A percentile compares a stretch with the other conserved stretches of the same genome.
phyloP scores from a whole-genome alignment of 2,797 vertebrate species.

The Urocyon cinereoargenteus region DNA sequence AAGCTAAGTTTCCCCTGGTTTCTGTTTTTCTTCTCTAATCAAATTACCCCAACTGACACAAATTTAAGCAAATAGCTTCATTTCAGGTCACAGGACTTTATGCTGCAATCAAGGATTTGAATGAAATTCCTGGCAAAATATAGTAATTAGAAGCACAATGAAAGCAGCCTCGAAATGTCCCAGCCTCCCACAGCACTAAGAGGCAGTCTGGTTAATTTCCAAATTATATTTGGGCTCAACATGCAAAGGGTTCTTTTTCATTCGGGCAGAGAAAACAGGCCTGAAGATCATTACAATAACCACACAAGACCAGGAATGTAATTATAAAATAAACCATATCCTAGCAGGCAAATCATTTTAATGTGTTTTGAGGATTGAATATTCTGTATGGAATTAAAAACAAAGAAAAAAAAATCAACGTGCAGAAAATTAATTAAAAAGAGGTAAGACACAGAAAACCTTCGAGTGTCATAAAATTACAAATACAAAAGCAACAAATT shows the following conservation, averaged over 20 bases:
- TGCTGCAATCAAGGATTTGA: conserved; percentile 24
- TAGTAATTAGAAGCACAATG: conserved; percentile 29
- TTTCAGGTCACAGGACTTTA: background rate
- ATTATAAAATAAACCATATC: conserved; percentile 56
- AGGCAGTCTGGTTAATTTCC: conserved; percentile 48
- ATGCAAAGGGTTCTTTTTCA: background rate
- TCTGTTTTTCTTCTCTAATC: conserved; percentile 14
- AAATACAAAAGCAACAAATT: conserved; percentile 55
- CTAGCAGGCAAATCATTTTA: conserved; percentile 71
- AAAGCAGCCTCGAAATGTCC: background rate
- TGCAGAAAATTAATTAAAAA: conserved; percentile 65
- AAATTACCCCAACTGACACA: background rate
- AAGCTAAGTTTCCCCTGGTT: background rate
- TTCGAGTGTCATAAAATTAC: conserved; percentile 11
- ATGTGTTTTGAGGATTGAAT: conserved; percentile 66
- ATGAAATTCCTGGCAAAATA: conserved; percentile 47
- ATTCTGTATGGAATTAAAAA: conserved; percentile 48
- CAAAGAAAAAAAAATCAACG: conserved; percentile 17
- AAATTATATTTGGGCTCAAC: conserved; percentile 33
- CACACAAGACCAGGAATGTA: conserved; percentile 6
- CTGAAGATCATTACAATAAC: background rate
- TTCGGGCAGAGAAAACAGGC: background rate
- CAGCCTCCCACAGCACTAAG: background rate
- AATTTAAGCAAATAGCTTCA: conserved; percentile 13
- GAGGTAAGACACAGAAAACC: conserved; percentile 50